Evolutionary conservation across 2,113 vertebrate species (phyloP).

Genomic region (Leptobrachium leishanense): DNA sequence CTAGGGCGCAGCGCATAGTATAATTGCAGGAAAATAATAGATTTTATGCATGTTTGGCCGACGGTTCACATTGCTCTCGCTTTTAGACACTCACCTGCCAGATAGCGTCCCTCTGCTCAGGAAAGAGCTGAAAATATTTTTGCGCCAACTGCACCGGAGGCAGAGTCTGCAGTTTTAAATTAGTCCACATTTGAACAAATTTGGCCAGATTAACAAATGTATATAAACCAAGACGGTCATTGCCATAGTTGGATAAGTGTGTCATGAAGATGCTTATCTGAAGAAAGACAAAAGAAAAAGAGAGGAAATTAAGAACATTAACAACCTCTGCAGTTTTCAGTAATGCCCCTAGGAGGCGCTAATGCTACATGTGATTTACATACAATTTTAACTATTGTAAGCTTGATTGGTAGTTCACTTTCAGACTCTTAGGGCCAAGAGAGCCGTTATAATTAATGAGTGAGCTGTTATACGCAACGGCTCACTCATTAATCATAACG

Average conservation of each 20-base stretch:
- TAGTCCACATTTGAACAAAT: conserved; percentile 90
- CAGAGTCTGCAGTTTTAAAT: conserved; percentile 86
- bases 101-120: conserved; percentile 89
- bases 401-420: conserved; percentile 23
- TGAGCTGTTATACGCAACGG: too few species aligned
- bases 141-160: conserved; percentile 85
- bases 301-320: too few species aligned
- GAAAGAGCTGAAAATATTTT: conserved; percentile 93
- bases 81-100: conserved; percentile 81
- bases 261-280: conserved; percentile 98
- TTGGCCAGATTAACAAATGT: conserved; percentile 92
- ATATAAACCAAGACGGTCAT: conserved; percentile 88
- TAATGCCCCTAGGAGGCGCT: conserved; percentile 59
- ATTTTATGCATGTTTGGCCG: conserved; percentile 1
- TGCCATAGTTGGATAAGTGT: conserved; percentile 91
- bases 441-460: too few species aligned
- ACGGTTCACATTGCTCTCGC: neutral
- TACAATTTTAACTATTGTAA: conserved; percentile 14
- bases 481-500: too few species aligned
- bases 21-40: conserved; percentile 18
- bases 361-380: conserved; percentile 31
- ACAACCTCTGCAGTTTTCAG: neutral
- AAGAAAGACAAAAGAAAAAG: conserved; percentile 46
- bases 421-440: neutral
- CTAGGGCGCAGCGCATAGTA: neutral